Evolutionary conservation across 2,888 invertebrate genomes (phyloP).

Genomic region (Hofmannophila pseudospretella): DNA sequence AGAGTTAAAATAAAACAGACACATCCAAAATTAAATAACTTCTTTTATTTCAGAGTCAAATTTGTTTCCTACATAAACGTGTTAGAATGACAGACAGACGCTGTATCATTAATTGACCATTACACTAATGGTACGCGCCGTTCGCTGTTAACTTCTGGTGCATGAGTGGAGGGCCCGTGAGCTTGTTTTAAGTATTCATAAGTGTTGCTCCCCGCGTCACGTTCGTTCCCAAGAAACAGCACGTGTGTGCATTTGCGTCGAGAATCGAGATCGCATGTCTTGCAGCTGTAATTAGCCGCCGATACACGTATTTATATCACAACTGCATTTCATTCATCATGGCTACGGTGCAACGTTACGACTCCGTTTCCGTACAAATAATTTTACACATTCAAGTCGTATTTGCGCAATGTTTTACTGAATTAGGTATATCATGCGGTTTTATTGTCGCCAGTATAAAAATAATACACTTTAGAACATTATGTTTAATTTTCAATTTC

Average conservation of each 20-base stretch:
- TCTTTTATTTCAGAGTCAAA: conserved; percentile 78
- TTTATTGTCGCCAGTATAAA: too few relatives aligned
- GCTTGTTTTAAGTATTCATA: conserved; percentile 23
- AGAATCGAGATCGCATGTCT: conserved; percentile 23
- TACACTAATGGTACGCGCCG: conserved; percentile 66
- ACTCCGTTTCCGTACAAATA: too few relatives aligned
- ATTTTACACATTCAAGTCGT: too few relatives aligned
- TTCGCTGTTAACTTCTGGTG: conserved; percentile 53
- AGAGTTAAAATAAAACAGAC: conserved; percentile 54
- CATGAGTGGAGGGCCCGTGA: conserved; percentile 52
- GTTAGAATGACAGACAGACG: conserved; percentile 72
- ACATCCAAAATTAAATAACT: conserved; percentile 76
- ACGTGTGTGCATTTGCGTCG: conserved; percentile 21
- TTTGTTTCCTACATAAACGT: conserved; percentile 76
- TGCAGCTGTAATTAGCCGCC: conserved; percentile 35
- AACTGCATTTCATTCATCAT: conserved; percentile 14
- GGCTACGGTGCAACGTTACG: not conserved
- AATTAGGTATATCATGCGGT: too few relatives aligned
- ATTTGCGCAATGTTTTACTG: too few relatives aligned
- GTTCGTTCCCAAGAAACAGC: conserved; percentile 22
- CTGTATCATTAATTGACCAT: conserved; percentile 71
- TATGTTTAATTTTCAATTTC: too few relatives aligned
- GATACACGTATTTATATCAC: conserved; percentile 49
- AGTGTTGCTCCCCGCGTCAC: conserved; percentile 30
- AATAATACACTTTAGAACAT: too few relatives aligned